Base-by-base conservation (phyloP, 2,113 vertebrate species). In the Alligator sinensis region DNA sequence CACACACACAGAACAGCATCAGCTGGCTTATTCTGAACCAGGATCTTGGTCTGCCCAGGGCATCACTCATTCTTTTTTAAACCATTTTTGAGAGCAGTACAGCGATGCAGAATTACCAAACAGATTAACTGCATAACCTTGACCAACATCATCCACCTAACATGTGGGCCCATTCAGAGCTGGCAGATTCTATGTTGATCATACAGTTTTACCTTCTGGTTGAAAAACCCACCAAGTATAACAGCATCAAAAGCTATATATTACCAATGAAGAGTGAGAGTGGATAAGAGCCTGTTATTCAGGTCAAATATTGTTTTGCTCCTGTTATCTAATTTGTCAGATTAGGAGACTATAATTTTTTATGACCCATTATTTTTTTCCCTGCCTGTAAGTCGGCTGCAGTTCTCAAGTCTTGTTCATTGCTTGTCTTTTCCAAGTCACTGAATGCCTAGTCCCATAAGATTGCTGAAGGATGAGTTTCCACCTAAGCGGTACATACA, bases 381-480 rank as follows among this genome's bases (percentile, higher is more conserved):
- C 1, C 0, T 15, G 64, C 18, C 11, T 9, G 10, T 54, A 86
- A 77, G 59, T 38, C 0, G 0, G 72, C 13, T 13, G n/a, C 66
- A 62, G 54, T n/a, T 17, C n/a, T 72, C 34, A 87, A 82, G 27
- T 57, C 2, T 1, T 76, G 4, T 70, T 89, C 83, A 72, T 28
- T 62, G 27, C 38, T n/a, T 70, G 30, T 11, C 30, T 19, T 28
- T 87, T 93, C 89, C 72, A 66, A 24, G 19, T 80, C 58, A 59
- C 27, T 77, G 62, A 13, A 30, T 62, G 16, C 38, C n/a, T 61
- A 3, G 54, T 90, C 66, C 72, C 24, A 59, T 54, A 30, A 77
- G 75, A 77, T 55, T 75, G 85, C 19, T 24, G 82, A 90, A 80
- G 70, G 21, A 70, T 34, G 60, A 87, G 83, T n/a, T 11, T 34